Base-by-base conservation (phyloP, 2,888 invertebrate genomes). In the Spodoptera exigua region DNA sequence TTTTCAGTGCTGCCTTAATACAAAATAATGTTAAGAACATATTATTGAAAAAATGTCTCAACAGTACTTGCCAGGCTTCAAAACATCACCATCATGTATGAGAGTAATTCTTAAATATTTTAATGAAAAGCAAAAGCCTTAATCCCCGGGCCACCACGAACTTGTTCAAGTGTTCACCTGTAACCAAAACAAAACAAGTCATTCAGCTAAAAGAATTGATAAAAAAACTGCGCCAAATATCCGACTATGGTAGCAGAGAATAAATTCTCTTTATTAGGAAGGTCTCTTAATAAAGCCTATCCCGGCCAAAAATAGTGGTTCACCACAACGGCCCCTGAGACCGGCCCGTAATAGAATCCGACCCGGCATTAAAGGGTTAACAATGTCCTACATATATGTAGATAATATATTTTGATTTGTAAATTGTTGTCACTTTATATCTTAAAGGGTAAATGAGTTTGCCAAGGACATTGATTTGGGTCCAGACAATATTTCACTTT, bases 221-320 rank as follows among this genome's bases (percentile, higher is more conserved):
- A 70, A 61, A 66, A 73, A n/a, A 72, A 74, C 65, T 67, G 53
- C 54, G 32, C 59, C 34, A 16, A 56, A 70, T 61, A 61, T 60
- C 55, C 49, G 40, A 57, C 49, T 70, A 70, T 65, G 66, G 54
- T 49, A 65, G 55, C 61, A 45, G 61, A 67, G 76, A 83, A 88
- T 89, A 89, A 86, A 89, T 88, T 87, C 79, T 78, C 83, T 89
- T 88, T 89, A 89, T 87, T 88, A 85, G 83, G 75, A 77, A 70
- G 74, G 68, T 70, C 80, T 70, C 80, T 83, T 89, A 88, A 88
- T 89, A 89, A 89, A 89, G 84, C 83, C 81, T 76, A 72, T 74
- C 72, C 70, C 71, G 70, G 75, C 79, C 87, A 89, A 89, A 88
- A 89, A 89, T 88, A 87, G 88, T 88, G 89, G 89, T 84, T 81